phyloP scores from a whole-genome alignment of 2,888 invertebrate genomes.

The Melanophora roralis region DNA sequence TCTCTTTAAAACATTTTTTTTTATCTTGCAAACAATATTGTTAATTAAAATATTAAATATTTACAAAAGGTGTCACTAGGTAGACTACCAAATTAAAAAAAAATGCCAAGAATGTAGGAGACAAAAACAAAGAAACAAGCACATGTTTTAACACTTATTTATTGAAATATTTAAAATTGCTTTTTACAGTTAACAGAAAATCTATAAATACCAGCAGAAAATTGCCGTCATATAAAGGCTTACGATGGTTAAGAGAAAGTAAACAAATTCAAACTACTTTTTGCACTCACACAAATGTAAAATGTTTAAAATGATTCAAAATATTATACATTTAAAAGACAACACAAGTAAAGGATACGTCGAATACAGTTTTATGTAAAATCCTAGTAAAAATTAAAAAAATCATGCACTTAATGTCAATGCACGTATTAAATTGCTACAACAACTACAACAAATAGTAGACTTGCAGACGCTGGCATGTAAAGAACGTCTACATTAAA shows the following conservation, averaged over 20 bases:
- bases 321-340: neutral
- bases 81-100: slow-evolving; percentile 22
- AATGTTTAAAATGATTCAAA: neutral
- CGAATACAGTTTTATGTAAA: slow-evolving; percentile 37
- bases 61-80: slow-evolving; percentile 47
- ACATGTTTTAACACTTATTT: slow-evolving; percentile 45
- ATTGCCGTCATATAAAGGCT: neutral
- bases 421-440: slow-evolving; percentile 23
- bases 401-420: slow-evolving; percentile 45
- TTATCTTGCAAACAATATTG: neutral
- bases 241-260: slow-evolving; percentile 10
- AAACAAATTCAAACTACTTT: slow-evolving; percentile 40
- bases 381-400: slow-evolving; percentile 33
- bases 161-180: slow-evolving; percentile 44
- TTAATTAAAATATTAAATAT: slow-evolving; percentile 49
- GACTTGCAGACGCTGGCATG: slow-evolving; percentile 4
- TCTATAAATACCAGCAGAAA: neutral
- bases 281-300: neutral
- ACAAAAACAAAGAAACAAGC: neutral
- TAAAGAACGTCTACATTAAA: neutral
- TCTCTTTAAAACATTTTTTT: neutral
- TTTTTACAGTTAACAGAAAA: slow-evolving; percentile 22
- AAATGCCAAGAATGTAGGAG: neutral
- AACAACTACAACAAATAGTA: neutral
- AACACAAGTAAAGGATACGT: neutral